phyloP scores from a whole-genome alignment of 2,888 invertebrate species.

The Mythimna lalbum region DNA sequence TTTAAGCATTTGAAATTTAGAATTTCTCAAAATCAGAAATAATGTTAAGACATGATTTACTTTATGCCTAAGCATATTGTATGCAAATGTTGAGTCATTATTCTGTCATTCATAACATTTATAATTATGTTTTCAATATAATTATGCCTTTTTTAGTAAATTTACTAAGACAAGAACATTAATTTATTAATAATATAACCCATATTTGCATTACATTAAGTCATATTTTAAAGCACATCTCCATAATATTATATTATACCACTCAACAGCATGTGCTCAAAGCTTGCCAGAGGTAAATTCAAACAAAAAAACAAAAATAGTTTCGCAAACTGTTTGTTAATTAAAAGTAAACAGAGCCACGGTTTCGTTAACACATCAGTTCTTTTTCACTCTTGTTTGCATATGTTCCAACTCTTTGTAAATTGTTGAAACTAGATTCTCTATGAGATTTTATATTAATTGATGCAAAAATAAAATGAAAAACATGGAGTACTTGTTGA shows the following conservation, averaged over 20 bases:
- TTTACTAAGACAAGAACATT: too few species aligned
- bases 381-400: conserved; percentile 39
- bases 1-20: too few species aligned
- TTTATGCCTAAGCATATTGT: too few species aligned
- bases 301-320: conserved; percentile 46
- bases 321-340: conserved; percentile 56
- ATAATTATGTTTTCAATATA: too few species aligned
- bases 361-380: conserved; percentile 44
- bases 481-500: not conserved
- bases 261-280: not conserved
- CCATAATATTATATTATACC: conserved; percentile 17
- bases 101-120: too few species aligned
- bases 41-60: too few species aligned
- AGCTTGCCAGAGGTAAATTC: conserved; percentile 12
- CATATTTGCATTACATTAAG: not conserved
- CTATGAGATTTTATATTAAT: not conserved
- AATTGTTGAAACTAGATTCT: conserved; percentile 41
- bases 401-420: conserved; percentile 26
- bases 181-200: too few species aligned
- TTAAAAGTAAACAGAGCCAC: conserved; percentile 62
- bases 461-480: not conserved
- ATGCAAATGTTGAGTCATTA: too few species aligned
- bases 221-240: not conserved
- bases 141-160: too few species aligned
- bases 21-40: too few species aligned